Evolutionary conservation across 1,140 invertebrate species (phyloP).

Genomic region (Pogonognathellus flavescens): DNA sequence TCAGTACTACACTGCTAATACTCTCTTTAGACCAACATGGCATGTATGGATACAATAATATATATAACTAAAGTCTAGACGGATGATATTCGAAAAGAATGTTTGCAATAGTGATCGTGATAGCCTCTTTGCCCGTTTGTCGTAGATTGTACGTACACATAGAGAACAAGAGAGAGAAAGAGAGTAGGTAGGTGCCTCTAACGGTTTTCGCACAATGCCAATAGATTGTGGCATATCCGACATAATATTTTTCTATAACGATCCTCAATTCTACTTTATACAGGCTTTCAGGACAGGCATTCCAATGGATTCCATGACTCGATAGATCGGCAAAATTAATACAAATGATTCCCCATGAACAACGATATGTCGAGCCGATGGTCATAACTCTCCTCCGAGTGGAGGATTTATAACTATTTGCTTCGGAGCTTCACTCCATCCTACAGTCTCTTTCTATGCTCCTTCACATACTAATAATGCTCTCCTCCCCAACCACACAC

Average conservation of each 20-base stretch:
- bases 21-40: neutral
- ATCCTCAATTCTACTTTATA: constrained; percentile 60
- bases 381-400: constrained; percentile 64
- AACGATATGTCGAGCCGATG: constrained; percentile 65
- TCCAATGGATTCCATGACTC: constrained; percentile 58
- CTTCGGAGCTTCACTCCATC: constrained; percentile 32
- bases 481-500: constrained; percentile 30
- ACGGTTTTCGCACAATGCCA: constrained; percentile 39
- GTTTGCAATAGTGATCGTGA: constrained; percentile 13
- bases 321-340: constrained; percentile 67
- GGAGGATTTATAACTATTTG: constrained; percentile 64
- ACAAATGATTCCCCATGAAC: constrained; percentile 67
- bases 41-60: neutral
- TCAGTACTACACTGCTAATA: neutral
- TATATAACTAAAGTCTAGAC: neutral
- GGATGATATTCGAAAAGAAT: neutral
- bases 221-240: constrained; percentile 64
- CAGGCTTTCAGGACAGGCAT: constrained; percentile 44
- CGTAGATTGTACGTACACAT: neutral
- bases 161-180: neutral
- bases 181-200: neutral
- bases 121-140: neutral
- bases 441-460: constrained; percentile 50
- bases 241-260: constrained; percentile 65
- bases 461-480: constrained; percentile 46